Base-by-base conservation (phyloP, 2,888 invertebrate genomes). In the Branchinecta sandiegonensis region DNA sequence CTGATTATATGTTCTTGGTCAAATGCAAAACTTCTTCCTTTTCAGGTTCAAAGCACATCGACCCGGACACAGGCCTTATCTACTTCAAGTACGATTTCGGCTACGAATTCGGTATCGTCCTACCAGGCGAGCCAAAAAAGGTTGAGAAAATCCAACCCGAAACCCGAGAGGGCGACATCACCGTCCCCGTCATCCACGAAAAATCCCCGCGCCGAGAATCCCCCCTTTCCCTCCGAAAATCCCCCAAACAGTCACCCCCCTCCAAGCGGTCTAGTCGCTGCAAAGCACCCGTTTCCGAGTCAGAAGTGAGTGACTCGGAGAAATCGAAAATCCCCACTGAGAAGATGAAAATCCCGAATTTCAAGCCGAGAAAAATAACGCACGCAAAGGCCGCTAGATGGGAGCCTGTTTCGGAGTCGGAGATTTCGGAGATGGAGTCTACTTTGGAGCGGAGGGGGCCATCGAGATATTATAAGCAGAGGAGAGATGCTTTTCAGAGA, bases 81-180 rank as follows among this genome's bases (percentile, higher is more conserved):
- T 88, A 88, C 80, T 88, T 88, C 82, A 88, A 88, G 79, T 88
- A 88, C 77, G 88, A 88, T 79, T 88, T 88, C 75, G 87, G 87
- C 73, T 88, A 87, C 77, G 88, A 88, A 77, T 87, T 87, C 76
- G 87, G 87, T 71, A 83, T 87, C 72, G 82, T 87, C 66, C 80
- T 86, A 67, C 87, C 87, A 64, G 85, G 85, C 67, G 70, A 73
- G 70, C 67, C 71, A 11, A 65, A 69, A 48, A 68, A 68, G 46
- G 69, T 69, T 7, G 67, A 69, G 64, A 69, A 69, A 48, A 68
- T 69, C n/a, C 14, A 23, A 37, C n/a, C 47, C 63, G 66, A 69
- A 47, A 67, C 68, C n/a, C 76, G 83, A 48, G 78, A 81, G 37
- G 79, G 79, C 69, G 85, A 85, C 72, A 82, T 86, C 71, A 82